Base-by-base conservation (phyloP, 2,113 vertebrate species). In the Serilophus lunatus region DNA sequence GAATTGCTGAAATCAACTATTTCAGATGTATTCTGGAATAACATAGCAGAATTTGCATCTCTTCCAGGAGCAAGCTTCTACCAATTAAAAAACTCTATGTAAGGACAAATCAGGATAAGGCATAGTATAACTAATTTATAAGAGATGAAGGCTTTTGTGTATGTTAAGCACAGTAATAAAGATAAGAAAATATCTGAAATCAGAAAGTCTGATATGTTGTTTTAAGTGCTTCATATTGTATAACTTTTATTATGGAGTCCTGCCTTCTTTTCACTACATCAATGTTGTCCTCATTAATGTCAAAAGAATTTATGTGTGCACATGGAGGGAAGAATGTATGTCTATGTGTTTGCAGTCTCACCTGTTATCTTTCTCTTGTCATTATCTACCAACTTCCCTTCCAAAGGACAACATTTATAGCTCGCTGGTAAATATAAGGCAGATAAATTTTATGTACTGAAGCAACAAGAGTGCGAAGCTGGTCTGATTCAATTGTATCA, bases 361-460 rank as follows among this genome's bases (percentile, higher is more conserved):
- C 91, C 85, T 95, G 79, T 95, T 93, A 93, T 86, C 87, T 91
- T 92, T 42, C 75, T 68, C 50, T 79, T 87, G 94, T 53, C 45
- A 80, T 95, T 94, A 95, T 93, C 82, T 54, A 85, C 82, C 68
- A 92, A 86, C 75, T 90, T 95, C 61, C 82, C 76, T 92, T 94
- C 60, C 93, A 96, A 83, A 86, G 82, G 53, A 92, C 77, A 96
- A 80, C 94, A 94, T 96, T 97, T 95, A 94, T 75, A 94, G 95
- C 88, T 93, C 82, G 49, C 86, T 93, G 94, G 93, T 95, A 96
- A 95, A 95, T 92, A 96, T 53, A 93, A 95, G 80, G 66, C 61
- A 95, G 88, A 95, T 96, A 97, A 95, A 96, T 93, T 94, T 95
- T 95, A 95, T 82, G 88, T 92, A 88, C 88, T 94, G 87, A 93